These are phyloP conservation scores for Fratercula arctica DNA, from an alignment of 2,797 vertebrate species.

Conservation along the genomic window DNA sequence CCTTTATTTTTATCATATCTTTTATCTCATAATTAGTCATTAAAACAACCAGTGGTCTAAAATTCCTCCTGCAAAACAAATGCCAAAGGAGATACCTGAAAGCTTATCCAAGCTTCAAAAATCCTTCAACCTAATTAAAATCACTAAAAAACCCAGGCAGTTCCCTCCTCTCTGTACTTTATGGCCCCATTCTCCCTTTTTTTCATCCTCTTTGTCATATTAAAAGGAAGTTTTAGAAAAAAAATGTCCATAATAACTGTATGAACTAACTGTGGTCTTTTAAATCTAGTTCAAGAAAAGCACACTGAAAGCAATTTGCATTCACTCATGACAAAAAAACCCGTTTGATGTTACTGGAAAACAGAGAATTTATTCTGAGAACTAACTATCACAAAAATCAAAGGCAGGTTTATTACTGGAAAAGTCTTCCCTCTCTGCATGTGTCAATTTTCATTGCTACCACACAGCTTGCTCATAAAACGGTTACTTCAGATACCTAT, in stretches of 20 bases:
- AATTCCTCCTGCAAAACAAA: not conserved
- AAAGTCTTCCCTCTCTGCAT: not conserved
- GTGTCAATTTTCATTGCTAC: not conserved
- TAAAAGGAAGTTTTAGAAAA: not conserved
- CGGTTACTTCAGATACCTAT: not conserved
- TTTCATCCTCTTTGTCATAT: not conserved
- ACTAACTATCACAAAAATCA: not conserved
- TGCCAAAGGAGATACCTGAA: not conserved
- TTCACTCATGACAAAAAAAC: not conserved
- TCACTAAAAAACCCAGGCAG: not conserved
- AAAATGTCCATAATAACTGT: not conserved
- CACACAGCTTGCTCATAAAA: not conserved
- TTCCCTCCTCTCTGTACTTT: not conserved
- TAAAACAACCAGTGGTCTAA: not conserved
- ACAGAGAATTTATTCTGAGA: not conserved
- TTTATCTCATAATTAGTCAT: not conserved
- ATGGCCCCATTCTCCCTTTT: not conserved
- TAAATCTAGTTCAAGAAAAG: conserved; percentile 32
- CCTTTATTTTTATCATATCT: not conserved
- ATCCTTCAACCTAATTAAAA: conserved; percentile 22
- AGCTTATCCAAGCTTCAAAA: conserved; percentile 22
- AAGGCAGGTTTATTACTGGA: not conserved
- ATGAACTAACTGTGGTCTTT: not conserved
- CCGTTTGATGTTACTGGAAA: not conserved
- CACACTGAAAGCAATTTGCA: not conserved